Base-by-base conservation (phyloP, 2,888 invertebrate species). In the Drosophila meridiana region DNA sequence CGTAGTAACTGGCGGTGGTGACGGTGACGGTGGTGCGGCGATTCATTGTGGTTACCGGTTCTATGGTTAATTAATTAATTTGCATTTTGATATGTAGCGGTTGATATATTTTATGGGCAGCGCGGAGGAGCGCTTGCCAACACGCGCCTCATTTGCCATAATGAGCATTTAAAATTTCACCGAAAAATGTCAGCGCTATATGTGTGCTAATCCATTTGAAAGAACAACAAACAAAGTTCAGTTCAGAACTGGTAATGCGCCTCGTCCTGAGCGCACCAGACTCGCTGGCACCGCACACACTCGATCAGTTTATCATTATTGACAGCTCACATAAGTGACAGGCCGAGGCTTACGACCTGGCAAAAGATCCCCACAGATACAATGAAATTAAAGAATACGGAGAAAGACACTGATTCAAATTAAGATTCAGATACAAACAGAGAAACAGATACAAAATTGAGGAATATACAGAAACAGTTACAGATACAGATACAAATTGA, bases 161-260 rank as follows among this genome's bases (percentile, higher is more conserved):
- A 82, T 80, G 71, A 63, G 61, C 76, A 83, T 78, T 88, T 75
- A 66, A 88, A 87, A 89, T 89, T 89, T 85, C 85, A 89, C 89
- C 77, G 64, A 36, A 38, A 45, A 55, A 43, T 68, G 62, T 69
- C 65, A 73, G 73, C 69, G 73, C 68, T 56, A 55, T 55, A 28
- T 76, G 52, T 52, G 68, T 55, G 78, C 69, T 74, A 87, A 69
- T 78, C 82, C 65, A 69, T 73, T 78, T 28, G 28, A 45, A 36
- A 45, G 20, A 43, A 45, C 4, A 57, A 60, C 32, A 40, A 40
- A 9, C 9, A 26, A 40, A 47, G 13, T 28, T 7, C 30, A 30
- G 55, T 32, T 42, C 60, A 69, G 69, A 74, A 69, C 73, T 68
- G 76, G 61, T 56, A 58, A 43, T 59, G 6, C 28, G 7, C 55